These are phyloP conservation scores for Camponotus vicinus DNA, from an alignment of 1,140 invertebrate species.

Conservation along the genomic window DNA sequence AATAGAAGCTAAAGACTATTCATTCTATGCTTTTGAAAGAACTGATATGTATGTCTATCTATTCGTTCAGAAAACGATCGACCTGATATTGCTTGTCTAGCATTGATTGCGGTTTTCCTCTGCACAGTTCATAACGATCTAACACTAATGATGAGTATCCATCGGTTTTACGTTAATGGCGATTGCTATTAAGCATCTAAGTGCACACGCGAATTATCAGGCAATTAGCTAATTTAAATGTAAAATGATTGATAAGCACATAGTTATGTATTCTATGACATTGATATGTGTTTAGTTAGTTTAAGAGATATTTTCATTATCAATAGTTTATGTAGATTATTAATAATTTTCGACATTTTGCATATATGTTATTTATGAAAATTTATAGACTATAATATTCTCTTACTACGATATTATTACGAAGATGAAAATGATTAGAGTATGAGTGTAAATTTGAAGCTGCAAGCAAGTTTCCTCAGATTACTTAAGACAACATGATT, in stretches of 20 bases:
- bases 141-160: slow-evolving; percentile 63
- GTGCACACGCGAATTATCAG: slow-evolving; percentile 41
- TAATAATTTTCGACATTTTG: background rate
- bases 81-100: slow-evolving; percentile 66
- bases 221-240: slow-evolving; percentile 46
- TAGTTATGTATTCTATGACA: background rate
- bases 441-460: slow-evolving; percentile 13
- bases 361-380: background rate
- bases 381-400: background rate
- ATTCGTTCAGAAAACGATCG: slow-evolving; percentile 24
- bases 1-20: background rate
- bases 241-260: background rate
- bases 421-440: background rate
- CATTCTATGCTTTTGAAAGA: background rate
- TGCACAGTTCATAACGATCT: slow-evolving; percentile 59
- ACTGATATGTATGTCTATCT: background rate
- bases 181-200: slow-evolving; percentile 47
- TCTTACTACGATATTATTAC: background rate
- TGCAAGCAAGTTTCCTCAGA: slow-evolving; percentile 3
- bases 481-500: slow-evolving; percentile 40
- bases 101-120: slow-evolving; percentile 63
- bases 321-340: background rate
- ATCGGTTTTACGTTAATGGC: slow-evolving; percentile 66
- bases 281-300: background rate
- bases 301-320: background rate